A percentile compares a stretch with the other conserved stretches of the same genome.
These are phyloP conservation scores for Acropternis orthonyx DNA, from an alignment of 2,797 vertebrate genomes.

Conservation along the genomic window DNA sequence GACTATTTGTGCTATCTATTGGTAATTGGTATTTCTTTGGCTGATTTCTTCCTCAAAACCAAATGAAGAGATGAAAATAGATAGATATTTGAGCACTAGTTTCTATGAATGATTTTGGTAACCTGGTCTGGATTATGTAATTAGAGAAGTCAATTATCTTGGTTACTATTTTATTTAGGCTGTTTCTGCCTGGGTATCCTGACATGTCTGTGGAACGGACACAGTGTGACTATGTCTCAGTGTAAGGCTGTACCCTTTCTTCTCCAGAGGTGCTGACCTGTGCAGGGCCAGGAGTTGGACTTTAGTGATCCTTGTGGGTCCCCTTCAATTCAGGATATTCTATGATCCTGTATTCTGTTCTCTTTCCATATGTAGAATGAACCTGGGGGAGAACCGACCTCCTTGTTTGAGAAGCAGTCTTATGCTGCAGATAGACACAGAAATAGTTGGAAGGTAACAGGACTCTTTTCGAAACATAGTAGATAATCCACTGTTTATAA, in stretches of 20 bases:
- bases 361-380: neutral
- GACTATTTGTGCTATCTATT: neutral
- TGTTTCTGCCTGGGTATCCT: neutral
- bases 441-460: neutral
- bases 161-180: neutral
- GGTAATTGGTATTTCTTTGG: neutral
- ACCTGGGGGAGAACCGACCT: neutral
- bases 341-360: neutral
- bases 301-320: neutral
- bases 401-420: neutral
- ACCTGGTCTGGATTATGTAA: neutral
- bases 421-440: neutral
- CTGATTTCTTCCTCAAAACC: neutral
- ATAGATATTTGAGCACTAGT: neutral
- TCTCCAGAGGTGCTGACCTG: neutral
- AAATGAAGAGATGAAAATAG: neutral
- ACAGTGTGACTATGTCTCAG: neutral
- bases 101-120: neutral
- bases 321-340: neutral
- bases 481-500: neutral
- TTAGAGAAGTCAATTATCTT: neutral
- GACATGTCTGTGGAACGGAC: neutral
- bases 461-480: neutral
- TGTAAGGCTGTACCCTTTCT: neutral
- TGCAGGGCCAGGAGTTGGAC: neutral